Evolutionary conservation across 2,888 invertebrate species (phyloP).

Genomic region (Synergus itoensis): DNA sequence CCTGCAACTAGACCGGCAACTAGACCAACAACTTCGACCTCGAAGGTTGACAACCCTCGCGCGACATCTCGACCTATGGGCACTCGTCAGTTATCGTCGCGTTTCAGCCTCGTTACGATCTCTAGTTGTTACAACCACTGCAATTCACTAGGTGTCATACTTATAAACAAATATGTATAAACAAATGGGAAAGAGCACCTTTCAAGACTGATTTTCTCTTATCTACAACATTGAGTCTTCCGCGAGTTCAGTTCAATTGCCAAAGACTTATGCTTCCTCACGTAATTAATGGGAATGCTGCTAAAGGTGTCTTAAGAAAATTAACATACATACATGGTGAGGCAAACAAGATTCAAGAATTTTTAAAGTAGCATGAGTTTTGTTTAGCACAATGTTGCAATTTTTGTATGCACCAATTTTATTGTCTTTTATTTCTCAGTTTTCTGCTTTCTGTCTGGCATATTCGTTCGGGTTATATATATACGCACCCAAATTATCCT

Average conservation of each 20-base stretch:
- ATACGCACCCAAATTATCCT: background rate
- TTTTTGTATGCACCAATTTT: background rate
- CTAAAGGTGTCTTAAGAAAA: background rate
- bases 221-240: background rate
- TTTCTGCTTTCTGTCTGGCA: constrained; percentile 4
- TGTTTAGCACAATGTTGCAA: background rate
- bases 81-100: background rate
- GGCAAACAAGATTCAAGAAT: background rate
- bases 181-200: background rate
- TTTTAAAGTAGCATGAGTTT: background rate
- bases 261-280: background rate
- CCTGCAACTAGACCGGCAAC: background rate
- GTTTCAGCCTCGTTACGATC: too few relatives aligned
- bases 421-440: background rate
- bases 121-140: too few relatives aligned
- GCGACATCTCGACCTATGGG: background rate
- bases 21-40: background rate
- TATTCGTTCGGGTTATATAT: background rate
- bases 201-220: background rate
- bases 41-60: background rate
- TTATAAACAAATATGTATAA: background rate
- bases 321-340: background rate
- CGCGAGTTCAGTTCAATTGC: background rate
- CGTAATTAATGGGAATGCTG: background rate
- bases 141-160: background rate